These are phyloP conservation scores for Sebastes matsubarae DNA, from an alignment of 2,797 vertebrate species.

Conservation along the genomic window DNA sequence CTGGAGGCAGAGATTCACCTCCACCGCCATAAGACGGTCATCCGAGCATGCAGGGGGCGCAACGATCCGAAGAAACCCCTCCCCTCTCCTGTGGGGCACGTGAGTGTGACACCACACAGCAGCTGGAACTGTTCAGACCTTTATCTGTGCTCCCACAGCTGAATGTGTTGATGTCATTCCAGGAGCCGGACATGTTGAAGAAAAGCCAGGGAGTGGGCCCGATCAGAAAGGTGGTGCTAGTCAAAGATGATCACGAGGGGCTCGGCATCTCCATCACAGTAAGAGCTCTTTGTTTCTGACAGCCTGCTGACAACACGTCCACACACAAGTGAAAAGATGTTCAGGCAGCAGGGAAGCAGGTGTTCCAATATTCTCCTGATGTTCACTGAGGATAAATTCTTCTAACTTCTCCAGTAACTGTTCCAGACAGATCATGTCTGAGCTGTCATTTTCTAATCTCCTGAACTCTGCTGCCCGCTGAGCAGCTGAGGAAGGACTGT, in stretches of 20 bases:
- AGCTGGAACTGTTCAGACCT: not conserved
- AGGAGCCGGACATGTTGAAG: constrained; percentile 95
- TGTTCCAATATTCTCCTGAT: too few relatives aligned
- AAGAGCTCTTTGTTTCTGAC: constrained; percentile 43
- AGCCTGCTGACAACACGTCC: too few relatives aligned
- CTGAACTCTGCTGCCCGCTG: not conserved
- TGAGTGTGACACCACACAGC: constrained; percentile 71
- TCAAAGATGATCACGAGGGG: constrained; percentile 98
- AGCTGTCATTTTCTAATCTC: not conserved
- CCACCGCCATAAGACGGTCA: constrained; percentile 98
- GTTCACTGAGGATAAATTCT: not conserved
- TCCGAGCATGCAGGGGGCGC: constrained; percentile 94
- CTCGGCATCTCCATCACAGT: constrained; percentile 99
- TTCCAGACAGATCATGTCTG: not conserved
- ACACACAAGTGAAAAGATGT: too few relatives aligned
- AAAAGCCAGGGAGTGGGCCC: constrained; percentile 98
- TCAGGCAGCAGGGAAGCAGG: too few relatives aligned
- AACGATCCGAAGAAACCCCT: constrained; percentile 94
- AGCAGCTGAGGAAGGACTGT: not conserved
- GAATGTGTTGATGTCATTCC: constrained; percentile 1
- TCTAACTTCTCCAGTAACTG: not conserved
- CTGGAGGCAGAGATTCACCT: constrained; percentile 98
- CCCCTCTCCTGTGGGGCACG: constrained; percentile 92
- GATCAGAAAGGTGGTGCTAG: constrained; percentile 93
- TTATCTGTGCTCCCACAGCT: not conserved